A percentile compares a stretch with the other conserved stretches of the same genome.
These are phyloP conservation scores for Heliothis subflexa DNA, from an alignment of 1,140 invertebrate species.

Conservation along the genomic window DNA sequence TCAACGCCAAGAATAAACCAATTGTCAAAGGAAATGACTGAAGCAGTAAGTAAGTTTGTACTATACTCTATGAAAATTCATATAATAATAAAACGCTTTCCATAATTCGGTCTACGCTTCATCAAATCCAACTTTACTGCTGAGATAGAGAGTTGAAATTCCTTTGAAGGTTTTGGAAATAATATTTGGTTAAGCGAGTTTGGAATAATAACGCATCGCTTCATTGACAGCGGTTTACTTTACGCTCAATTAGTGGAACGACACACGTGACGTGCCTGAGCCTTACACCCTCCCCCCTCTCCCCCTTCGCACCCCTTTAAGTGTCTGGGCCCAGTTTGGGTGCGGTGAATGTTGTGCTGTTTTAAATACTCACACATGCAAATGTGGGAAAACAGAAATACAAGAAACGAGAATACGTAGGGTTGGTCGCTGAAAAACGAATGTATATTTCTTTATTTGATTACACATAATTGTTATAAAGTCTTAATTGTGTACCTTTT, in stretches of 20 bases:
- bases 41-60: slow-evolving; percentile 33
- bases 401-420: neutral
- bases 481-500: no score
- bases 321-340: slow-evolving; percentile 48
- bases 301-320: slow-evolving; percentile 29
- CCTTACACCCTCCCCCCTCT: slow-evolving; percentile 14
- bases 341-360: slow-evolving; percentile 39
- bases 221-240: slow-evolving; percentile 59
- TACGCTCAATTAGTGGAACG: slow-evolving; percentile 60
- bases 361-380: slow-evolving; percentile 31
- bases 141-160: slow-evolving; percentile 34
- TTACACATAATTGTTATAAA: no score
- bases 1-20: slow-evolving; percentile 16
- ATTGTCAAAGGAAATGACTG: slow-evolving; percentile 25
- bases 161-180: slow-evolving; percentile 24
- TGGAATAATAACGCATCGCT: slow-evolving; percentile 56
- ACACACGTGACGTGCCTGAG: slow-evolving; percentile 52
- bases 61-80: slow-evolving; percentile 35
- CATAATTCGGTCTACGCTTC: neutral
- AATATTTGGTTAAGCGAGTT: slow-evolving; percentile 50
- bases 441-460: no score
- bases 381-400: slow-evolving; percentile 25
- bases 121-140: neutral
- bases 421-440: no score
- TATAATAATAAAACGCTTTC: slow-evolving; percentile 44